A percentile compares a stretch with the other conserved stretches of the same genome.
Conservation (phyloP, 2,888 invertebrate species). For the Coremacera marginata region DNA sequence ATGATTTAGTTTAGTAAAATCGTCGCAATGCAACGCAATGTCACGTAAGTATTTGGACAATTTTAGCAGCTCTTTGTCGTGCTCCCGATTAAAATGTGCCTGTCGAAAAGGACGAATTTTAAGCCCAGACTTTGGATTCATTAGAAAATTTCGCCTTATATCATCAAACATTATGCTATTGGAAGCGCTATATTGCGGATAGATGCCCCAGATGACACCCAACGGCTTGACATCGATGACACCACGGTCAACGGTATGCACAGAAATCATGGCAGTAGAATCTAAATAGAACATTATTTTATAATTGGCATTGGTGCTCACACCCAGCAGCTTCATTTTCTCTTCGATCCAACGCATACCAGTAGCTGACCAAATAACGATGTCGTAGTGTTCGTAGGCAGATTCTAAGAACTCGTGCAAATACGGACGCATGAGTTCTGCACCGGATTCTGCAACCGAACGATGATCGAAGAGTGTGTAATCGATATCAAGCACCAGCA, state of each 20-base stretch:
- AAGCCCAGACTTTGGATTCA: slow-evolving; percentile 96
- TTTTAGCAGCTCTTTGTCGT: slow-evolving; percentile 85
- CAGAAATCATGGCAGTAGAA: slow-evolving; percentile 93
- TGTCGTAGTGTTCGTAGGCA: slow-evolving; percentile 92
- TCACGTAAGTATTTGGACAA: slow-evolving; percentile 85
- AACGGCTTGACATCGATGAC: slow-evolving; percentile 95
- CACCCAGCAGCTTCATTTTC: slow-evolving; percentile 94
- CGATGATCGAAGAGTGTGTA: slow-evolving; percentile 97
- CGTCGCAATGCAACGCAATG: slow-evolving; percentile 83
- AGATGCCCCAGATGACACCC: slow-evolving; percentile 97
- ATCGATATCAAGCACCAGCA: slow-evolving; percentile 95
- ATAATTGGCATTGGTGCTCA: slow-evolving; percentile 84
- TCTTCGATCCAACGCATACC: slow-evolving; percentile 99
- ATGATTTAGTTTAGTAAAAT: slow-evolving; percentile 89
- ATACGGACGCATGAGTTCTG: slow-evolving; percentile 93
- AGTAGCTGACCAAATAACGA: slow-evolving; percentile 98
- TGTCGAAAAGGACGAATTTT: slow-evolving; percentile 91
- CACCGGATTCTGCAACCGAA: slow-evolving; percentile 88
- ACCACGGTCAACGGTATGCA: slow-evolving; percentile 90
- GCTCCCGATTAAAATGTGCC: slow-evolving; percentile 88
- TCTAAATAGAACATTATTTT: slow-evolving; percentile 95
- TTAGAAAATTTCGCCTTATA: slow-evolving; percentile 93
- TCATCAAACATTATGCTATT: slow-evolving; percentile 99
- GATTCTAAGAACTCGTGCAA: slow-evolving; percentile 93
- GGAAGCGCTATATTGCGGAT: slow-evolving; percentile 85